phyloP scores from a whole-genome alignment of 2,797 vertebrate species.

The Apogon hyalosoma region DNA sequence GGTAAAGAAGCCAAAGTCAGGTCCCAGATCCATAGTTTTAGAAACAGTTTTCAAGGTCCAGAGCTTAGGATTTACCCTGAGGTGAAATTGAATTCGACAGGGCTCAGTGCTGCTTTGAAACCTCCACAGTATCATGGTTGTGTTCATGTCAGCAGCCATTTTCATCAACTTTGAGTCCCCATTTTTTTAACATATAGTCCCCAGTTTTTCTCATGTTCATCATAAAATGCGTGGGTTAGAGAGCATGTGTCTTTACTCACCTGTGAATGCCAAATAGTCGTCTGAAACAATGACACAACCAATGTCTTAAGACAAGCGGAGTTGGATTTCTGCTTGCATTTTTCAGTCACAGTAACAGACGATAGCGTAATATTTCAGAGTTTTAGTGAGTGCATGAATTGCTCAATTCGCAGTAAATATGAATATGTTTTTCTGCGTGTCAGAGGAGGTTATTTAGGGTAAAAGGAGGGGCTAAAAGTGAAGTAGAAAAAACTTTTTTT shows the following conservation, averaged over 20 bases:
- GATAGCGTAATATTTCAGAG: neutral
- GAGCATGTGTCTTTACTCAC: slow-evolving; percentile 12
- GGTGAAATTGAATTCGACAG: slow-evolving; percentile 56
- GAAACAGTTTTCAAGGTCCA: slow-evolving; percentile 37
- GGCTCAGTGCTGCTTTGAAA: slow-evolving; percentile 41
- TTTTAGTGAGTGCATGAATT: neutral
- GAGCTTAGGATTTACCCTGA: slow-evolving; percentile 41
- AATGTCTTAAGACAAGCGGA: neutral
- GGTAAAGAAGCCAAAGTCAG: slow-evolving; percentile 37
- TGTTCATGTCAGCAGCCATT: slow-evolving; percentile 48
- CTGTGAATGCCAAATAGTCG: slow-evolving; percentile 6
- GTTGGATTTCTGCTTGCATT: neutral
- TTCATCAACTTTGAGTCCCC: slow-evolving; percentile 21
- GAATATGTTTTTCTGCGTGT: neutral
- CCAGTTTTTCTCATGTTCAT: slow-evolving; percentile 19
- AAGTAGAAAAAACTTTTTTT: slow-evolving; percentile 38
- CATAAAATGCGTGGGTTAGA: slow-evolving; percentile 15
- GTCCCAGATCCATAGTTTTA: slow-evolving; percentile 43
- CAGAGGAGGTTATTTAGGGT: slow-evolving; percentile 44
- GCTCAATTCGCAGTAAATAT: slow-evolving; percentile 12
- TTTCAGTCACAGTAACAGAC: neutral
- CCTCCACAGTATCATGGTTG: slow-evolving; percentile 35
- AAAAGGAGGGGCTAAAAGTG: slow-evolving; percentile 34
- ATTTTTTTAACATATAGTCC: slow-evolving; percentile 8
- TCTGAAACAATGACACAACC: neutral